These are phyloP conservation scores for Scaptodrosophila latifasciaeformis DNA, from an alignment of 2,888 invertebrate genomes.

Conservation along the genomic window DNA sequence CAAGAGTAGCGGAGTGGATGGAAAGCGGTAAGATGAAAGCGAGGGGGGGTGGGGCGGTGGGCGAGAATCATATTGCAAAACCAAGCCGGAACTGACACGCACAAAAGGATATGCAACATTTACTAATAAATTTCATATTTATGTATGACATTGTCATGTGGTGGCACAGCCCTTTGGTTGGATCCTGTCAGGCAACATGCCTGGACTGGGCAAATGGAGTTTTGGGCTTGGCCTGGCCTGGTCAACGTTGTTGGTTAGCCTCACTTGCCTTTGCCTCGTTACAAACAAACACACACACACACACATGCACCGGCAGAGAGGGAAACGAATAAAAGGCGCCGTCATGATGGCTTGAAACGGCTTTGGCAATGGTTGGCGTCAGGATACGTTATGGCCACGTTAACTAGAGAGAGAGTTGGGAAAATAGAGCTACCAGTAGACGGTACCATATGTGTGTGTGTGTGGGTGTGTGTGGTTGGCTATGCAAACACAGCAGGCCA, in stretches of 20 bases:
- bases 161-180: neutral
- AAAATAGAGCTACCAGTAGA: conserved; percentile 16
- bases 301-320: neutral
- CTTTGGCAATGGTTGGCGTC: conserved; percentile 6
- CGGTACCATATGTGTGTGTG: conserved; percentile 8
- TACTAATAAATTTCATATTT: conserved; percentile 70
- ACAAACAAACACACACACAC: neutral
- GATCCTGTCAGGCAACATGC: neutral
- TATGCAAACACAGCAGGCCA: conserved; percentile 36
- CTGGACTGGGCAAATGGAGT: no score
- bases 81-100: conserved; percentile 62
- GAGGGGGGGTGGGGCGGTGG: neutral
- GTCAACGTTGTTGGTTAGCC: no score
- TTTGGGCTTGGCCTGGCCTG: no score
- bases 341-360: neutral
- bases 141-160: conserved; percentile 46
- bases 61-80: conserved; percentile 30
- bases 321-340: neutral
- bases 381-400: neutral
- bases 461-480: conserved; percentile 29
- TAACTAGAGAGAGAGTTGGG: neutral
- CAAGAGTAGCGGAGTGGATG: neutral
- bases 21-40: neutral
- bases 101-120: conserved; percentile 66
- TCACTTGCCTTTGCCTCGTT: no score